Conservation (phyloP, 2,113 vertebrate species). For the Poeciliopsis retropinna region DNA sequence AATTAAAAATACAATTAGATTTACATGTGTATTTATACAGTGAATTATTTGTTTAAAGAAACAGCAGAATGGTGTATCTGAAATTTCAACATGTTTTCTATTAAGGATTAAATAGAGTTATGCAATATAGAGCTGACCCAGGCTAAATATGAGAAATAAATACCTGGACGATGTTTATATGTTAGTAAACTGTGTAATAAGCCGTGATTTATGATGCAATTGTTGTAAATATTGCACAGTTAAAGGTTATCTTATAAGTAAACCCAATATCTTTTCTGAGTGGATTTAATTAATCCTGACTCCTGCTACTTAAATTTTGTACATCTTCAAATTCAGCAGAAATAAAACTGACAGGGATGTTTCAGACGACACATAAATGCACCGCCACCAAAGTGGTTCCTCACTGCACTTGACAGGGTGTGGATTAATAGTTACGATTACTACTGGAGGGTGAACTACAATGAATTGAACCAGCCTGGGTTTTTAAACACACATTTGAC, state of each 20-base stretch:
- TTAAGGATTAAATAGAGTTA: neutral
- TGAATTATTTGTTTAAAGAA: neutral
- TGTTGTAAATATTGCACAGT: neutral
- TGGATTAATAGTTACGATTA: slow-evolving; percentile 48
- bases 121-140: slow-evolving; percentile 4
- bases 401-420: slow-evolving; percentile 41
- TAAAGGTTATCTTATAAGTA: neutral
- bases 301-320: slow-evolving; percentile 23
- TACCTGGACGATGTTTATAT: slow-evolving; percentile 1
- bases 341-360: slow-evolving; percentile 41
- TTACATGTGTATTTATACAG: neutral
- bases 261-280: slow-evolving; percentile 5
- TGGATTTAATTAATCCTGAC: slow-evolving; percentile 19
- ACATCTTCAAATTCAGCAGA: slow-evolving; percentile 26
- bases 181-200: neutral
- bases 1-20: neutral
- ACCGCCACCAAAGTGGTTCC: slow-evolving; percentile 32
- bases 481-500: slow-evolving; percentile 32
- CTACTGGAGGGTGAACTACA: slow-evolving; percentile 23
- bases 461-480: slow-evolving; percentile 16
- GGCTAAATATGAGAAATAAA: slow-evolving; percentile 9
- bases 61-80: neutral
- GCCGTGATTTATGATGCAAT: neutral
- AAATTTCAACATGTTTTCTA: neutral
- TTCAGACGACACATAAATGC: slow-evolving; percentile 46